Evolutionary conservation across 1,140 invertebrate species (phyloP), one percentile per base, ranked within the genome.

Genomic region (Leguminivora glycinivorella): DNA sequence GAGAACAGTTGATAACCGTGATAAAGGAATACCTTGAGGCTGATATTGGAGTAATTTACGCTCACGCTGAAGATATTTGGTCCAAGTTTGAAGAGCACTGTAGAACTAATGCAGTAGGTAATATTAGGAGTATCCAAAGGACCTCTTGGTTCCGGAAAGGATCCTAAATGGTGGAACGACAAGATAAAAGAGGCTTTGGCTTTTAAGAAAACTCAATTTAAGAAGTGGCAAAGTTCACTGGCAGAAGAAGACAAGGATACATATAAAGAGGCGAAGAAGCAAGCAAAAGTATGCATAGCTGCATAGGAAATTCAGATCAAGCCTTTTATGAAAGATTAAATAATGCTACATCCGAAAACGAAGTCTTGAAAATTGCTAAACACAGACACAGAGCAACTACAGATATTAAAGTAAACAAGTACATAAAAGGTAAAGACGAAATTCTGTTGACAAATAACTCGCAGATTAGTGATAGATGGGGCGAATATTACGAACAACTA

Each of bases 401-500:
- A 14, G 67, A 68, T 9, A 47, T 68, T 10, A 68, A 68, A 40
- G 6, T 40, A 2, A 68, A 43, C 9, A 68, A 47, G 24, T 71
- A 60, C 14, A 72, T 72, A 2, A 38, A 43, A 38, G 38, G 68
- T 24, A 29, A 25, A 6, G 19, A 56, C 14, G 19, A 31, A 17
- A 40, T 12, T 6, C 56, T 72, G 6, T 40, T 69, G 24, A 72
- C 67, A 17, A 4, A 7, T 14, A 47, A 68, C 22, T 47, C 70
- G 24, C 52, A 73, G n/a, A 69, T 70, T 1, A 72, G 58, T 3
- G 34, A 67, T 1, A 66, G 68, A 47, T 71, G 71, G 74, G 14
- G 24, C 3, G 66, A 72, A 43, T 75, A 75, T 29, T 72, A 70
- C 24, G n/a, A 70, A 26, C 24, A 70, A 17, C 67, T 72, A 2